Base-by-base conservation (phyloP, 2,113 vertebrate species). In the Solea solea region DNA sequence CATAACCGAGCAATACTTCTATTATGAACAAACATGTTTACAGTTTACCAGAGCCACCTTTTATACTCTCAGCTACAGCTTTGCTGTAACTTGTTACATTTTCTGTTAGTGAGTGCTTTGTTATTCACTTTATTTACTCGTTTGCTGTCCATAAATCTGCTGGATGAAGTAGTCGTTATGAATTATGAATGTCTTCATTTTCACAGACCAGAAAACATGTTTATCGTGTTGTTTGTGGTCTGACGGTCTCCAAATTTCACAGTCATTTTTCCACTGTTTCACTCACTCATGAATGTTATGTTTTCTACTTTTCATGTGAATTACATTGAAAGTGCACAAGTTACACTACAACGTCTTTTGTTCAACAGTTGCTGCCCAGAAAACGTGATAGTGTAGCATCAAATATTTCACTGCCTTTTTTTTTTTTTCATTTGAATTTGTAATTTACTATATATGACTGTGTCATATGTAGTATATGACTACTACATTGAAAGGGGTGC, bases 281-380 rank as follows among this genome's bases (percentile, higher is more conserved):
- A 58, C 34, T 63, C 25, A 57, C 73, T 4, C 60, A 27, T n/a
- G n/a, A 70, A 80, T 83, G 53, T 74, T 78, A 70, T 57, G 9
- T 48, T 69, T 77, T 61, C 40, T 64, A 50, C 54, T 52, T 49
- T 27, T 39, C 63, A 59, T 66, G 8, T 44, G 16, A 45, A 69
- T 52, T 72, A 1, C 45, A 55, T 66, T 41, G 14, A 0, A 59
- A 21, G 10, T 64, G 42, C 44, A 16, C 25, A 52, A 40, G 9
- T 14, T 62, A 21, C 52, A 39, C 39, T 21, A 12, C 15, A 54
- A 21, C n/a, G 50, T 53, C 9, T 54, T 70, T 74, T 49, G 6
- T 70, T 9, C 54, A 64, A 45, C 41, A 5, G 69, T 71, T n/a
- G 60, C 2, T 54, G 40, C 42, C 2, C 27, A 63, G 7, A 39